Base-by-base conservation (phyloP, 2,113 vertebrate genomes). In the Trematocara variabile region DNA sequence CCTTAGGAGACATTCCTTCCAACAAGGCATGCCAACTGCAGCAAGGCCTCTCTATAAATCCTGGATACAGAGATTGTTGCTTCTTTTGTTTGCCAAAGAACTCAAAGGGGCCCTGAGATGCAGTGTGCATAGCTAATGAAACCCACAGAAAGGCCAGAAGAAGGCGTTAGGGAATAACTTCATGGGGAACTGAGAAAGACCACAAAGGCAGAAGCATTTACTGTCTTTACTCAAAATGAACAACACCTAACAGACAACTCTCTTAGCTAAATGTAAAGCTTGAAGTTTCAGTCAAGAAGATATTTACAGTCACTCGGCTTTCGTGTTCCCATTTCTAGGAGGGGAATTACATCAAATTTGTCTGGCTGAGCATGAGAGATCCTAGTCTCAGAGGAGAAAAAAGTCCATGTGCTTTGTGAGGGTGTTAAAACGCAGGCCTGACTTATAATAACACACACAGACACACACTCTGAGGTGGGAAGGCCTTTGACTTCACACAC, bases 51-150 rank as follows among this genome's bases (percentile, higher is more conserved):
- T 60, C 79, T 85, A 75, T 92, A 94, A 94, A 92, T 92, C 86
- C 91, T 89, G 84, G 82, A 80, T 37, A 53, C 58, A 89, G 48
- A 91, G 85, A 92, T 92, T 85, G 79, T 86, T 86, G 85, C 92
- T 77, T 46, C 91, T 91, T 93, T 94, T 93, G 90, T 94, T 81
- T 85, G 81, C 70, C 84, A 88, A 78, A 80, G 81, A 89, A 90
- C 90, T 90, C 70, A 88, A 92, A 88, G 91, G 87, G 88, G 52
- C 86, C 65, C 79, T 14, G 80, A 81, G 87, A 92, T 56, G 81
- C 88, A 83, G 82, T 7, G 18, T 1, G 93, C 93, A 95, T 94
- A 82, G 89, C 25, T 94, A 94, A 94, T 94, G 93, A 93, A 93
- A 91, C 77, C 50, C 84, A 79, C 84, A 82, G 82, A 22, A 7